phyloP scores from a whole-genome alignment of 1,140 invertebrate genomes.

The Globodera rostochiensis region DNA sequence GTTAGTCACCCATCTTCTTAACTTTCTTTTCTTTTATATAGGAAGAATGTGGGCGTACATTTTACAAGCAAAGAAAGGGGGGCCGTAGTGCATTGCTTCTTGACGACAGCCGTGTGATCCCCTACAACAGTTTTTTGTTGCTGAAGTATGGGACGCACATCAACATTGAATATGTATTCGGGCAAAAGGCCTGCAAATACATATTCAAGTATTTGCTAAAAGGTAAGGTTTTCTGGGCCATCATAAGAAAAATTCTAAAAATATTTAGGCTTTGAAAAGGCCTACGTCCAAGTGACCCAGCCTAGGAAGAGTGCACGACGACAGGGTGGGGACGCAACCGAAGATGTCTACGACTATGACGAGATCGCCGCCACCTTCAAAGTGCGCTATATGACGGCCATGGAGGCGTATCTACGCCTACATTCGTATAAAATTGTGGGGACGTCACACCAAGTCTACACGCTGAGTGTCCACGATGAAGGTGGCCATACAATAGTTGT shows the following conservation, averaged over 20 bases:
- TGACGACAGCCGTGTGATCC: not conserved
- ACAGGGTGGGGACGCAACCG: not conserved
- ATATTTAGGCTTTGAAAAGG: not conserved
- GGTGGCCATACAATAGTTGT: not conserved
- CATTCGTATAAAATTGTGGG: not conserved
- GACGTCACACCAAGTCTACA: not conserved
- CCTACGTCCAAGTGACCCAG: not conserved
- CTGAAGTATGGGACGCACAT: not conserved
- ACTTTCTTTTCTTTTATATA: not conserved
- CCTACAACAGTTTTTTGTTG: not conserved
- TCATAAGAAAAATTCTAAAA: not conserved
- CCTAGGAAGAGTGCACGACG: too few relatives aligned
- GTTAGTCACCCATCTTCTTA: not conserved
- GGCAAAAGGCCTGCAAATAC: not conserved
- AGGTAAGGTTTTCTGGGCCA: not conserved
- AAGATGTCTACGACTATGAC: slow-evolving; percentile 10
- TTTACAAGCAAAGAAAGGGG: not conserved
- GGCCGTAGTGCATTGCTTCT: not conserved
- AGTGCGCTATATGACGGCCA: not conserved
- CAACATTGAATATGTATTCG: not conserved
- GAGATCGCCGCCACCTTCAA: slow-evolving; percentile 1
- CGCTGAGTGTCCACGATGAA: not conserved
- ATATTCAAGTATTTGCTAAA: not conserved
- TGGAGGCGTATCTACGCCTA: not conserved
- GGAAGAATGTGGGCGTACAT: not conserved